phyloP scores from a whole-genome alignment of 1,140 invertebrate genomes.

The Lanistes nyassanus region DNA sequence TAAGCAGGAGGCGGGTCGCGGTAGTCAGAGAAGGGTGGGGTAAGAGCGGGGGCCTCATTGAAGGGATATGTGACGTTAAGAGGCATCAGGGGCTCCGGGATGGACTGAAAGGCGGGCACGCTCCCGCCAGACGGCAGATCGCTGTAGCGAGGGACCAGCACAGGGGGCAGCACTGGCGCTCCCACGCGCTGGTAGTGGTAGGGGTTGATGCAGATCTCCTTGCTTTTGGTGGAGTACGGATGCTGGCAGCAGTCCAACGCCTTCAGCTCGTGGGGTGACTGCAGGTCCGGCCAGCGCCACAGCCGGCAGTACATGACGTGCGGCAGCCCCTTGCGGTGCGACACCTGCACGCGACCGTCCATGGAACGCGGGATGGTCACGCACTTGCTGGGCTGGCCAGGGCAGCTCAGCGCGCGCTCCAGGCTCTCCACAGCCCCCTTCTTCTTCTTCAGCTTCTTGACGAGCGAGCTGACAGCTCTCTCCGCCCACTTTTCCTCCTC shows the following conservation, averaged over 20 bases:
- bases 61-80: slow-evolving; percentile 87
- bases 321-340: slow-evolving; percentile 88
- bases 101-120: slow-evolving; percentile 78
- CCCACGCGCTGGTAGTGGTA: no score
- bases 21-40: slow-evolving; percentile 65
- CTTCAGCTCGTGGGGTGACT: slow-evolving; percentile 94
- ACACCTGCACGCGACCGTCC: slow-evolving; percentile 70
- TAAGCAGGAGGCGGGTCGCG: slow-evolving; percentile 45
- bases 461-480: slow-evolving; percentile 94
- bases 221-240: slow-evolving; percentile 88
- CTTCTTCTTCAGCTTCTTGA: slow-evolving; percentile 95
- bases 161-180: slow-evolving; percentile 91
- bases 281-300: slow-evolving; percentile 97
- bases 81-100: slow-evolving; percentile 91
- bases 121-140: slow-evolving; percentile 90
- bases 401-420: slow-evolving; percentile 90
- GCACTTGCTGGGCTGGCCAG: slow-evolving; percentile 90
- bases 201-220: slow-evolving; percentile 95
- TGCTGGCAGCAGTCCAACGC: slow-evolving; percentile 91
- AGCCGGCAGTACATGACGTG: slow-evolving; percentile 88
- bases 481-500: slow-evolving; percentile 94
- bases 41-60: slow-evolving; percentile 74
- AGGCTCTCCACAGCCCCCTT: slow-evolving; percentile 85
- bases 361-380: slow-evolving; percentile 83
- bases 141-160: slow-evolving; percentile 93